Conservation (phyloP, 2,888 invertebrate genomes). For the Clostera curtula region DNA sequence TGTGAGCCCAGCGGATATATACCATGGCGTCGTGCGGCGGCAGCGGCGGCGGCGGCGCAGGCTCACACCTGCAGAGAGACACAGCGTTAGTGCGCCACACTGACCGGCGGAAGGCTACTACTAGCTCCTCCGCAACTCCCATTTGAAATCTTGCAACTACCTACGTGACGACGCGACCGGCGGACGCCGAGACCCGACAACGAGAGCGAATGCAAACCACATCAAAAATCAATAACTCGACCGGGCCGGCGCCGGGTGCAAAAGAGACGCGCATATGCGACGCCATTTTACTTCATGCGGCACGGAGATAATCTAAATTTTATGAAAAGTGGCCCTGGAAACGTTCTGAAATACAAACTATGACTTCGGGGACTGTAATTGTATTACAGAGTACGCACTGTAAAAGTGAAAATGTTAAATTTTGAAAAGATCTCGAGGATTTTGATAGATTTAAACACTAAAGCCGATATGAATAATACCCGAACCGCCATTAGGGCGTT, state of each 20-base stretch:
- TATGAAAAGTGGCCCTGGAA: slow-evolving; percentile 43
- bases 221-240: slow-evolving; percentile 37
- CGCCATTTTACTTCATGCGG: slow-evolving; percentile 73
- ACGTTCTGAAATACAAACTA: slow-evolving; percentile 67
- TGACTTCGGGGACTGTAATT: slow-evolving; percentile 42
- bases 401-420: slow-evolving; percentile 53
- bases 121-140: slow-evolving; percentile 43
- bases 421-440: slow-evolving; percentile 63
- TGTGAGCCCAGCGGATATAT: slow-evolving; percentile 73
- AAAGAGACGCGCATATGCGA: slow-evolving; percentile 63
- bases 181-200: slow-evolving; percentile 39
- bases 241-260: slow-evolving; percentile 58
- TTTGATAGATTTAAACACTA: slow-evolving; percentile 45
- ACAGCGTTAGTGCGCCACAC: slow-evolving; percentile 73
- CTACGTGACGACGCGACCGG: slow-evolving; percentile 26
- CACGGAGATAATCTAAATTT: slow-evolving; percentile 49
- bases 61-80: slow-evolving; percentile 76
- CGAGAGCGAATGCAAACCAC: slow-evolving; percentile 27
- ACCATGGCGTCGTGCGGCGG: slow-evolving; percentile 70
- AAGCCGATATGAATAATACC: slow-evolving; percentile 55
- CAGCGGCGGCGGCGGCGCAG: slow-evolving; percentile 71
- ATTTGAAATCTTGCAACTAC: slow-evolving; percentile 69
- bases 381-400: slow-evolving; percentile 50
- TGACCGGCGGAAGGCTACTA: slow-evolving; percentile 46
- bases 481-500: slow-evolving; percentile 64